These are phyloP conservation scores for Conus betulinus DNA, from an alignment of 1,140 invertebrate genomes.

Conservation along the genomic window DNA sequence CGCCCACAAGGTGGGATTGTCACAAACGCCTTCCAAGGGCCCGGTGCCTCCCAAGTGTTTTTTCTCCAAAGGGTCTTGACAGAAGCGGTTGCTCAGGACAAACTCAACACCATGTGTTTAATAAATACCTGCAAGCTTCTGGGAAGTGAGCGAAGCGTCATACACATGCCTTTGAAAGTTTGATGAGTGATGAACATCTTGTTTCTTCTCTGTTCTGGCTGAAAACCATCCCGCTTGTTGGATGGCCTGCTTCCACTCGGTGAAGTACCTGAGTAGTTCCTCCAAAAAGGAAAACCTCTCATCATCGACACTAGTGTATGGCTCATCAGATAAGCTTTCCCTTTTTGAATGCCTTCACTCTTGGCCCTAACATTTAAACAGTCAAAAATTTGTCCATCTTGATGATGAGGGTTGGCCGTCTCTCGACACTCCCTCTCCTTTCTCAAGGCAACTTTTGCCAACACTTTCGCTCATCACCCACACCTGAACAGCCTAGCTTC, in stretches of 20 bases:
- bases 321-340: constrained; percentile 1
- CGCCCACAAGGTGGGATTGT: constrained; percentile 9
- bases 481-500: no score
- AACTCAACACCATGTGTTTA: constrained; percentile 19
- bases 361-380: no score
- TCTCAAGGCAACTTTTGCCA: no score
- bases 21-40: constrained; percentile 5
- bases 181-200: constrained; percentile 25
- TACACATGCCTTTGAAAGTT: constrained; percentile 12
- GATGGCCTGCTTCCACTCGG: neutral
- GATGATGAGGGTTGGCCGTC: no score
- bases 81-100: constrained; percentile 12
- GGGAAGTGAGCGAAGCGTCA: neutral
- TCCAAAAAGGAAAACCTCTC: neutral
- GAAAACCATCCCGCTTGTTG: constrained; percentile 11
- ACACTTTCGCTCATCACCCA: no score
- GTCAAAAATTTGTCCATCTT: no score
- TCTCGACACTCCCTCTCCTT: no score
- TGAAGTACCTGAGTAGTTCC: neutral
- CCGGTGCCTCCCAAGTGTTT: constrained; percentile 19
- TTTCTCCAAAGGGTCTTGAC: constrained; percentile 26
- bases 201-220: constrained; percentile 6
- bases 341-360: no score
- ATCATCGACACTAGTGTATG: constrained; percentile 11
- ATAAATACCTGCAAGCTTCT: no score